Base-by-base conservation (phyloP, 2,113 vertebrate genomes). In the Aegotheles bennettii region DNA sequence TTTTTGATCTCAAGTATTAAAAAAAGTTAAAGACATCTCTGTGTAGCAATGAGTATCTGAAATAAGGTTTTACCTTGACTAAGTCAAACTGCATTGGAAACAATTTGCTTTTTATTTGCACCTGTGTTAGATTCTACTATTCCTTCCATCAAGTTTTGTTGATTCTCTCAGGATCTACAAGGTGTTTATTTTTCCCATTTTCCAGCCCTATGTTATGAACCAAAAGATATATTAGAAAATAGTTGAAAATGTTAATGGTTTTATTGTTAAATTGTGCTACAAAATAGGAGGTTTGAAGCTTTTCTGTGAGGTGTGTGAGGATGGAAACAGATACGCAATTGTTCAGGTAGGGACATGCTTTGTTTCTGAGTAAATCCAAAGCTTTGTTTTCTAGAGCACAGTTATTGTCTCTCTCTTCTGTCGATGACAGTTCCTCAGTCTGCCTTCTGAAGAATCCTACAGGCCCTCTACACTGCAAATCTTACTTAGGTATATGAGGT, bases 1-100 rank as follows among this genome's bases (percentile, higher is more conserved):
- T n/a, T 84, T 94, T 92, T 67, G 25, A 95, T 82, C 43, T 73
- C 54, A 86, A 80, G 10, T 89, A 69, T 67, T 93, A 33, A 93
- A 87, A 74, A 76, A 84, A 54, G 20, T 51, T 65, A n/a, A n/a
- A 7, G 74, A 85, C 36, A 78, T 73, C 42, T 94, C 65, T 77
- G 48, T 67, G 31, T 36, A 77, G 6, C 13, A 50, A 25, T 33
- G 11, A 50, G 8, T 64, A 4, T 78, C 20, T 85, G 36, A 84
- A 90, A 40, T 78, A 77, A 76, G 33, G 7, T 12, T 60, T 89
- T 31, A 53, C 28, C 48, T 38, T 63, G 31, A 83, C 79, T 74
- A 75, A 50, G 9, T 48, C 8, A 45, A 20, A 48, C 12, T 71
- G n/a, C 23, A 11, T 7, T 54, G 47, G 13, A 43, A 92, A 28